These are phyloP conservation scores for Lissocephala sabroskyi DNA, from an alignment of 2,888 invertebrate genomes.

Conservation along the genomic window DNA sequence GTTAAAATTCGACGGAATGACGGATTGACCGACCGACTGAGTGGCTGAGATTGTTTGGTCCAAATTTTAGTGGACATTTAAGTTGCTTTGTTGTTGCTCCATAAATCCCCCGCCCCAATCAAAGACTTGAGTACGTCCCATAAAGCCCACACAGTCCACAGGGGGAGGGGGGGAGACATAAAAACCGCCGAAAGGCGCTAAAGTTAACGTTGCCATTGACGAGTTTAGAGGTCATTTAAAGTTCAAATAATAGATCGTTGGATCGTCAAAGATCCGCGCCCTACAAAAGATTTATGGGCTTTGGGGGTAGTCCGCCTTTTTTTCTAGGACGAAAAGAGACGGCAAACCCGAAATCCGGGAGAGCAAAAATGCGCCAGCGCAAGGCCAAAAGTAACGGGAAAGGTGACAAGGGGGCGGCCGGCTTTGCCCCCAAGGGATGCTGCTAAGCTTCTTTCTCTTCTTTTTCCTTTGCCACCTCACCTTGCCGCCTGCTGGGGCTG, in stretches of 20 bases:
- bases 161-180: background rate
- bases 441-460: background rate
- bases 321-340: too few relatives aligned
- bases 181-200: background rate
- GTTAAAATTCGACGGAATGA: background rate
- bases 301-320: too few relatives aligned
- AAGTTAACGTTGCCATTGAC: too few relatives aligned
- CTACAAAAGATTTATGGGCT: too few relatives aligned
- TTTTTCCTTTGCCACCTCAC: conserved; percentile 9
- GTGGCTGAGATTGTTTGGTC: conserved; percentile 12
- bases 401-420: conserved; percentile 8
- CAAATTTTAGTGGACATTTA: too few relatives aligned
- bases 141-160: too few relatives aligned
- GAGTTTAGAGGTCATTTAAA: too few relatives aligned
- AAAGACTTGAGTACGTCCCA: conserved; percentile 56
- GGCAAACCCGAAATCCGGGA: too few relatives aligned
- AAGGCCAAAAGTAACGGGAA: too few relatives aligned
- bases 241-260: too few relatives aligned
- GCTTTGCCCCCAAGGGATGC: background rate
- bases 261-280: too few relatives aligned
- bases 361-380: too few relatives aligned
- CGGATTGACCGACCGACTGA: conserved; percentile 5
- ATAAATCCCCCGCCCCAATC: conserved; percentile 58
- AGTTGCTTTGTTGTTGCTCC: conserved; percentile 8
- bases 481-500: conserved; percentile 19